phyloP scores from a whole-genome alignment of 2,113 vertebrate genomes.

The Isichthys henryi region DNA sequence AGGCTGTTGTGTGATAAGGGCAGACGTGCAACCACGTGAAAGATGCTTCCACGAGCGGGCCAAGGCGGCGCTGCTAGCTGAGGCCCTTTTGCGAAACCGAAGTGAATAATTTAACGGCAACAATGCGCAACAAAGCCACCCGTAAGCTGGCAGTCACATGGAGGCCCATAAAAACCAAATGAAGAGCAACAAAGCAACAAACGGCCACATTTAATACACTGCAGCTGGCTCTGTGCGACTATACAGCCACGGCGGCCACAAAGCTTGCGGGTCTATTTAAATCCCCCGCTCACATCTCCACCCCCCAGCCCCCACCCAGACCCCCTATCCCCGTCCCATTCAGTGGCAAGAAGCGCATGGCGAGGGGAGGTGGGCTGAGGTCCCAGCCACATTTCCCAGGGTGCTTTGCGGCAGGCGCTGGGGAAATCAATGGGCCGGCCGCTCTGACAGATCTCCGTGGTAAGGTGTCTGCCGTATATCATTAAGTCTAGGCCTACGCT shows the following conservation, averaged over 20 bases:
- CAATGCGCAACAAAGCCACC: slow-evolving; percentile 18
- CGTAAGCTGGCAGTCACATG: slow-evolving; percentile 2
- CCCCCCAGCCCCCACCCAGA: neutral
- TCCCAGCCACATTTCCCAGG: slow-evolving; percentile 42
- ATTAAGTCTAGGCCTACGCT: slow-evolving; percentile 36
- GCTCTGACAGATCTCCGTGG: slow-evolving; percentile 40
- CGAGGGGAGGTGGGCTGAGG: neutral
- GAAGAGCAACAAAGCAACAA: slow-evolving; percentile 11
- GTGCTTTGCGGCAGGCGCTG: slow-evolving; percentile 31
- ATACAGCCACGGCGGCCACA: slow-evolving; percentile 8
- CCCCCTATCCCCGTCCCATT: slow-evolving; percentile 5
- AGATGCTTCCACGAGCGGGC: neutral
- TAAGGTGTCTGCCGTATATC: slow-evolving; percentile 48
- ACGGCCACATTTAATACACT: slow-evolving; percentile 6
- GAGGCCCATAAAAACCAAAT: neutral
- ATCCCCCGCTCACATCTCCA: neutral
- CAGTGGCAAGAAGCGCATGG: neutral
- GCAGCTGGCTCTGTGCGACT: slow-evolving; percentile 15
- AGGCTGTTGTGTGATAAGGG: neutral
- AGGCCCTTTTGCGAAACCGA: neutral
- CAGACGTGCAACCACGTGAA: neutral
- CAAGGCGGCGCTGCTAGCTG: neutral
- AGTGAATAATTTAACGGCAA: slow-evolving; percentile 34
- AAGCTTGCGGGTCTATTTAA: slow-evolving; percentile 24
- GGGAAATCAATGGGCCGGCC: slow-evolving; percentile 38